Evolutionary conservation across 2,888 invertebrate species (phyloP).

Genomic region (Rambutsinella grinnellia): DNA sequence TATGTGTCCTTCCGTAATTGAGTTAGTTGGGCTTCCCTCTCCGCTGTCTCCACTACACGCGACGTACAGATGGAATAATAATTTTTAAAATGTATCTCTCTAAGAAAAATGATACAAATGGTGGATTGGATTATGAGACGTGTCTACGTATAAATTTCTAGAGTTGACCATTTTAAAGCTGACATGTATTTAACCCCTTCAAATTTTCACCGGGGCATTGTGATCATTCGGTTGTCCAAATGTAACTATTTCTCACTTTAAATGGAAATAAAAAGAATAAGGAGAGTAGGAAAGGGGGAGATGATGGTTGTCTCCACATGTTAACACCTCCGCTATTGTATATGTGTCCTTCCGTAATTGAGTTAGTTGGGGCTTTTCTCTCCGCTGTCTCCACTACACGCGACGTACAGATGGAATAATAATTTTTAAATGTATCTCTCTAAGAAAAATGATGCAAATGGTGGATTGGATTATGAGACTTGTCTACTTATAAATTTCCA

Average conservation of each 20-base stretch:
- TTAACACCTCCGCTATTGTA: slow-evolving; percentile 40
- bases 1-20: slow-evolving; percentile 43
- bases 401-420: background rate
- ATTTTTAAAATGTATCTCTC: background rate
- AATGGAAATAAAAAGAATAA: slow-evolving; percentile 35
- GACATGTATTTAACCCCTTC: no score
- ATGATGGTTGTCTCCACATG: slow-evolving; percentile 21
- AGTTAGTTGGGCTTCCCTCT: slow-evolving; percentile 20
- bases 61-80: background rate
- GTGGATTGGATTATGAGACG: background rate
- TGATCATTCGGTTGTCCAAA: no score
- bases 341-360: slow-evolving; percentile 43
- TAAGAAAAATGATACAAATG: background rate
- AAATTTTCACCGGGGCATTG: no score
- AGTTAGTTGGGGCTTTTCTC: slow-evolving; percentile 33
- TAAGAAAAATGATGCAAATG: background rate
- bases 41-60: background rate
- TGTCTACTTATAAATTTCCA: background rate
- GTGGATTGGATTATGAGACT: background rate
- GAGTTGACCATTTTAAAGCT: no score
- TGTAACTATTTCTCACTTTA: no score
- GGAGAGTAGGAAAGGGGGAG: slow-evolving; percentile 25
- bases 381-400: background rate
- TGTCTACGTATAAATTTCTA: background rate
- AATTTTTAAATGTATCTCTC: background rate